phyloP scores from a whole-genome alignment of 2,797 vertebrate genomes.

The Acanthopagrus latus region DNA sequence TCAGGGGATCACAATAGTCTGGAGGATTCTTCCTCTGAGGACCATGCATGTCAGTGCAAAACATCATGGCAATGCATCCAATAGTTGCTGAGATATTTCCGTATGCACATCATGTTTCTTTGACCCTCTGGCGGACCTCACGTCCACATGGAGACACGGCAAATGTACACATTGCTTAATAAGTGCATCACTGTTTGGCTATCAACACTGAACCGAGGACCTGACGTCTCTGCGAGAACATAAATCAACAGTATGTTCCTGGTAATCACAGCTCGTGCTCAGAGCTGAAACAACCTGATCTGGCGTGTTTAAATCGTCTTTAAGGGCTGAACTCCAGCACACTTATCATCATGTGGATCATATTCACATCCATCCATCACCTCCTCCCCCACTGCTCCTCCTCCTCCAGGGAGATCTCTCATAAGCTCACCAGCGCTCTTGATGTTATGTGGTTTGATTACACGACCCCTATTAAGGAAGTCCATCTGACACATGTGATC shows the following conservation, averaged over 20 bases:
- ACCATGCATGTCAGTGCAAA: background rate
- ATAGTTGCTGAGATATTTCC: background rate
- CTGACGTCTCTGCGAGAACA: too few relatives aligned
- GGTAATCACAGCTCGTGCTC: background rate
- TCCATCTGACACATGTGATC: constrained; percentile 62
- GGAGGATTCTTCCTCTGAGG: background rate
- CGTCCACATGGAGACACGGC: background rate
- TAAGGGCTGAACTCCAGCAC: constrained; percentile 21
- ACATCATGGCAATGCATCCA: background rate
- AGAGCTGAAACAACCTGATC: constrained; percentile 10
- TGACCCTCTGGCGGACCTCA: background rate
- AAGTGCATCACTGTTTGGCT: background rate
- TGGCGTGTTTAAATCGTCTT: constrained; percentile 3
- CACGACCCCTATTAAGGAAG: constrained; percentile 37
- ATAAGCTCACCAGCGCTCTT: constrained; percentile 15
- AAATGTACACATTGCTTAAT: background rate
- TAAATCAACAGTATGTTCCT: background rate
- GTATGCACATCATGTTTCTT: too few relatives aligned
- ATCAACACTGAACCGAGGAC: background rate
- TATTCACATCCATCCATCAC: constrained; percentile 52
- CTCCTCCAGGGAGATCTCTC: constrained; percentile 46
- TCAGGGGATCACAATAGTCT: too few relatives aligned
- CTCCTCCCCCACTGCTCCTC: constrained; percentile 14
- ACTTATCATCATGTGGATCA: constrained; percentile 65
- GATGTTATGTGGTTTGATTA: constrained; percentile 54